Evolutionary conservation across 2,113 vertebrate genomes (phyloP), one percentile per base, ranked within the genome.

Genomic region (Condylura cristata): DNA sequence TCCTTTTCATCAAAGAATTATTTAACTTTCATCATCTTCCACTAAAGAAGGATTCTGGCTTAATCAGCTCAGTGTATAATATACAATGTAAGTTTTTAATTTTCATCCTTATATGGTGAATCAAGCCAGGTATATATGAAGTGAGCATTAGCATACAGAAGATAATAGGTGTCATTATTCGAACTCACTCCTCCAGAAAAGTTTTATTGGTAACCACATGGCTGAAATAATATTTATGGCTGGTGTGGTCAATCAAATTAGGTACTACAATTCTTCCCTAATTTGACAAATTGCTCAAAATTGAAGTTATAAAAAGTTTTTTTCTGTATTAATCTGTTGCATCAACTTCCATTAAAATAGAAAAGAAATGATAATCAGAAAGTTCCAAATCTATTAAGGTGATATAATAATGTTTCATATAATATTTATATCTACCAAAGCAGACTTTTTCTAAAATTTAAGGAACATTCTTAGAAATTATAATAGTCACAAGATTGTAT

Each of bases 11-110:
- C 20, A 68, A 39, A 95, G 18, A 41, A 66, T 28, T 81, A 61
- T 84, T 72, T 95, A 66, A 74, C 6, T 32, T 70, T 14, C 60
- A 83, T 80, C 39, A 78, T 90, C 72, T 94, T 86, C 70, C 93
- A 89, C 92, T 96, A 84, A 86, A 89, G 90, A 4, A 68, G 2
- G 37, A 90, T 56, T 90, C 81, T 95, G 51, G 14, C 79, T 22
- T 79, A 32, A 81, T 92, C 63, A 94, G 18, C 34, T 89, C 82
- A 82, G 70, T 39, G 79, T 90, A 20, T 71, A 91, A 86, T 95
- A 86, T 93, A 68, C 39, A 83, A 96, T 78, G 72, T 91, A 82
- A 60, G 44, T n/a, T 74, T 87, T 61, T 92, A 93, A 93, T 96
- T 86, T 90, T 32, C 91, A 95, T 96, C 51, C 34, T 79, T 71